A percentile compares a stretch with the other conserved stretches of the same genome.
Conservation (phyloP, 2,797 vertebrate species). For the Rhyacichthys aspro region DNA sequence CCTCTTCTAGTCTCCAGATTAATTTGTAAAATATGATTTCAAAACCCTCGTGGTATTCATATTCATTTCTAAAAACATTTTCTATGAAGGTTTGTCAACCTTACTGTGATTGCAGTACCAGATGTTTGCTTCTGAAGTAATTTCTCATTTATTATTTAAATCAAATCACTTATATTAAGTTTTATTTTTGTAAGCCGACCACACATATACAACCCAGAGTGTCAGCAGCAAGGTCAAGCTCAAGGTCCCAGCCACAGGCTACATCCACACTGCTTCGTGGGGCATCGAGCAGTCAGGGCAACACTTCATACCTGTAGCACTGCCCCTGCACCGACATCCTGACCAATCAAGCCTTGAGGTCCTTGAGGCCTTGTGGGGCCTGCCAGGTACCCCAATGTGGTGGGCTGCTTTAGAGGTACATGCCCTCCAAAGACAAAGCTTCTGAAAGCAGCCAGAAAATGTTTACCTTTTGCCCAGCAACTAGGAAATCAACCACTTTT, state of each 20-base stretch:
- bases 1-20: no score
- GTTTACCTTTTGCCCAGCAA: not conserved
- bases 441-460: constrained; percentile 1
- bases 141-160: no score
- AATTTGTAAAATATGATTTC: no score
- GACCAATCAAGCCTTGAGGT: not conserved
- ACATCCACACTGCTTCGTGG: not conserved
- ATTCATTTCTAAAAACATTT: no score
- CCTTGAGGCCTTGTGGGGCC: not conserved
- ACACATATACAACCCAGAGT: not conserved
- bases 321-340: no score
- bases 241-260: not conserved
- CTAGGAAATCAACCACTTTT: no score
- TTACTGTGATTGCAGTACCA: no score
- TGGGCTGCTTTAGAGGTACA: not conserved
- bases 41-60: no score
- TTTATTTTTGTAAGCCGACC: not conserved
- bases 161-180: not conserved
- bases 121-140: no score
- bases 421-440: not conserved
- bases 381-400: not conserved
- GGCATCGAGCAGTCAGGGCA: not conserved
- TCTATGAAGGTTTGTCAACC: no score
- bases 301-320: not conserved
- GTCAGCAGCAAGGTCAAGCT: not conserved